phyloP scores from a whole-genome alignment of 2,113 vertebrate genomes.

The Willisornis vidua region DNA sequence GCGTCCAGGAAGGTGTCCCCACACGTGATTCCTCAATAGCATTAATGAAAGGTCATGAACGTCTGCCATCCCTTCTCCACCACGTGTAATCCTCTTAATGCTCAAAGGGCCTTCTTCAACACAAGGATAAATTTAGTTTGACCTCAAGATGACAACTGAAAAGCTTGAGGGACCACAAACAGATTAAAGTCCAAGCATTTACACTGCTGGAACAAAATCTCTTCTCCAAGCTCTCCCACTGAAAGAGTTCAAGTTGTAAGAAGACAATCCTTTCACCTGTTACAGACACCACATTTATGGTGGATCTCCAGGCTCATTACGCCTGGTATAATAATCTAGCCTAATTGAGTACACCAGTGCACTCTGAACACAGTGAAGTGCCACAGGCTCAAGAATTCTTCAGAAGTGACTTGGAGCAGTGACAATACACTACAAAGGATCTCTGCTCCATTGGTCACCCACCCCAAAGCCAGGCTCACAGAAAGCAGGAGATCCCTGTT shows the following conservation, averaged over 20 bases:
- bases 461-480: background rate
- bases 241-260: background rate
- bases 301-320: background rate
- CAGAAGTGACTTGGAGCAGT: background rate
- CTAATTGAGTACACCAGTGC: background rate
- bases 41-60: slow-evolving; percentile 18
- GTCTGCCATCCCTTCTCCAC: background rate
- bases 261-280: background rate
- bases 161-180: background rate
- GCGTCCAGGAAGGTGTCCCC: background rate
- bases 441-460: background rate
- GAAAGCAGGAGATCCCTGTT: background rate
- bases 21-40: slow-evolving; percentile 12
- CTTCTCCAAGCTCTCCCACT: background rate
- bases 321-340: background rate
- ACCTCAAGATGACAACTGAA: slow-evolving; percentile 25
- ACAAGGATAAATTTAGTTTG: slow-evolving; percentile 42
- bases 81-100: slow-evolving; percentile 37
- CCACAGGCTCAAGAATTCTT: background rate
- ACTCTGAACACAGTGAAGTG: background rate
- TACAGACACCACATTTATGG: background rate
- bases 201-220: background rate
- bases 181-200: background rate
- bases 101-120: slow-evolving; percentile 21
- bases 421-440: background rate